Conservation (phyloP, 2,888 invertebrate genomes). For the Anoplius nigerrimus region DNA sequence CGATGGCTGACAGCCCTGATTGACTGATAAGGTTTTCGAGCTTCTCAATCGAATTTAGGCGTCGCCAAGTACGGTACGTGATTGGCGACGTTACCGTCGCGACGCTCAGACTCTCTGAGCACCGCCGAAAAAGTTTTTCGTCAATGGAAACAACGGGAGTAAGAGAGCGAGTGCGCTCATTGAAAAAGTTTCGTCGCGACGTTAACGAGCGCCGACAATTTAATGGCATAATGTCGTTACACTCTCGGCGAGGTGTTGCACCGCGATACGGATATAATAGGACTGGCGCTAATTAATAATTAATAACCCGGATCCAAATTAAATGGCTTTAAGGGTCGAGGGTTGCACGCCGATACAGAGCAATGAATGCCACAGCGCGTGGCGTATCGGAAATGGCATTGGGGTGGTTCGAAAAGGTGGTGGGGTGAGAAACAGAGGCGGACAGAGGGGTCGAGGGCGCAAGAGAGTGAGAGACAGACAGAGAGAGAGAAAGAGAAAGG, state of each 20-base stretch:
- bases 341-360: constrained; percentile 62
- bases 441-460: constrained; percentile 22
- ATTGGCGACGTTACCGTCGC: too few relatives aligned
- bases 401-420: constrained; percentile 52
- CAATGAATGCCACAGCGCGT: constrained; percentile 57
- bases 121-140: too few relatives aligned
- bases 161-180: too few relatives aligned
- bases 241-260: constrained; percentile 59
- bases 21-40: too few relatives aligned
- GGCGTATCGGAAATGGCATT: constrained; percentile 67
- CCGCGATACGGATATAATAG: constrained; percentile 72
- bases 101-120: too few relatives aligned
- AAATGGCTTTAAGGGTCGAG: constrained; percentile 71
- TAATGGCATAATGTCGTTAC: constrained; percentile 68
- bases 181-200: constrained; percentile 16
- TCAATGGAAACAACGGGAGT: too few relatives aligned
- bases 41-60: too few relatives aligned
- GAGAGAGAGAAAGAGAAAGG: constrained; percentile 42
- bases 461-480: constrained; percentile 25
- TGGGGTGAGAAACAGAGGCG: constrained; percentile 34
- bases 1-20: too few relatives aligned
- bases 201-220: constrained; percentile 66
- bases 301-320: constrained; percentile 73
- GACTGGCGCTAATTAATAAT: constrained; percentile 73
- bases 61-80: too few relatives aligned